Conservation (phyloP, 1,140 invertebrate species). For the Monochamus saltuarius region DNA sequence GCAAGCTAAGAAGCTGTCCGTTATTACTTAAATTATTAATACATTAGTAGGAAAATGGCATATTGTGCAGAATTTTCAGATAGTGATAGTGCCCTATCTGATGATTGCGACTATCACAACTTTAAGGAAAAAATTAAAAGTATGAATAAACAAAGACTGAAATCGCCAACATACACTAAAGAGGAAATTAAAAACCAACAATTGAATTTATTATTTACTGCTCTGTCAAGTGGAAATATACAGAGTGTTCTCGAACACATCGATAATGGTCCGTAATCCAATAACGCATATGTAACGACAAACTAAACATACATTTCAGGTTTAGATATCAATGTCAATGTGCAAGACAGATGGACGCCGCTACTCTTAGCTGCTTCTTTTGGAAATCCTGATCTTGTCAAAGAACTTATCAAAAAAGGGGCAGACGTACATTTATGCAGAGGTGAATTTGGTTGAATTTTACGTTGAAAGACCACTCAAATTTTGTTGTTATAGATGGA, state of each 20-base stretch:
- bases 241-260: conserved; percentile 20
- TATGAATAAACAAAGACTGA: conserved; percentile 1
- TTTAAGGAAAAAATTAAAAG: conserved; percentile 22
- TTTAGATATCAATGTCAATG: conserved; percentile 32
- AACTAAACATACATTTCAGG: conserved; percentile 15
- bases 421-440: conserved; percentile 38
- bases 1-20: too few species aligned
- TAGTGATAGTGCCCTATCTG: conserved; percentile 31
- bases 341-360: conserved; percentile 40
- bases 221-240: conserved; percentile 23
- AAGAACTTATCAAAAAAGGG: conserved; percentile 33
- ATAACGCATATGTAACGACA: not conserved
- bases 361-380: conserved; percentile 38
- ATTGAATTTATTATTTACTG: conserved; percentile 18
- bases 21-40: too few species aligned
- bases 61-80: conserved; percentile 28
- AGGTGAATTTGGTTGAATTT: conserved; percentile 28
- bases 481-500: conserved; percentile 33
- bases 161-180: conserved; percentile 19
- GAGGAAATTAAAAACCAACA: conserved; percentile 22
- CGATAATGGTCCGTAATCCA: conserved; percentile 25
- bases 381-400: conserved; percentile 34
- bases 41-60: too few species aligned
- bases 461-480: conserved; percentile 3
- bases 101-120: conserved; percentile 31